Evolutionary conservation across 2,888 invertebrate genomes (phyloP).

Genomic region (Drosophila nr. medialis): DNA sequence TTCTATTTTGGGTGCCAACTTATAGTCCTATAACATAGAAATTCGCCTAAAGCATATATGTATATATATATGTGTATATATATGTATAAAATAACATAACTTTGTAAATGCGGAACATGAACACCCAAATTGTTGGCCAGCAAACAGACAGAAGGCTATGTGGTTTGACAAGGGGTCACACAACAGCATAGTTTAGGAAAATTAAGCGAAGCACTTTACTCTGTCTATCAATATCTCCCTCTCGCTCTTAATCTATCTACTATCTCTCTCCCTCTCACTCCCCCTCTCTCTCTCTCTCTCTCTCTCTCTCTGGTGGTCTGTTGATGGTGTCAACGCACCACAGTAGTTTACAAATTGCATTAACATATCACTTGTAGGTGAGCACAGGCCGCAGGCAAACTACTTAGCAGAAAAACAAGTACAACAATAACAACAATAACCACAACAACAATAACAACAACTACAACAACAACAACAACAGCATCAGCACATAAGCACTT

Average conservation of each 20-base stretch:
- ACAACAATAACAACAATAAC: slow-evolving; percentile 19
- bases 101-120: slow-evolving; percentile 63
- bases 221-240: slow-evolving; percentile 1
- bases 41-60: slow-evolving; percentile 24
- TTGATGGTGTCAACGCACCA: slow-evolving; percentile 27
- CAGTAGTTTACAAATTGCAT: slow-evolving; percentile 63
- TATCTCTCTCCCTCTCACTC: neutral
- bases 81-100: slow-evolving; percentile 56
- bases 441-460: slow-evolving; percentile 30
- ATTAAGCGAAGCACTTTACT: slow-evolving; percentile 33
- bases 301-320: neutral
- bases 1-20: slow-evolving; percentile 3
- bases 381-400: slow-evolving; percentile 5
- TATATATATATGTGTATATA: slow-evolving; percentile 48
- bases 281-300: too few relatives aligned
- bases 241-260: neutral
- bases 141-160: slow-evolving; percentile 13
- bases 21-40: slow-evolving; percentile 4
- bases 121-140: slow-evolving; percentile 27
- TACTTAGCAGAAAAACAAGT: slow-evolving; percentile 13
- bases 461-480: slow-evolving; percentile 17
- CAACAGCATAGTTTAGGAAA: slow-evolving; percentile 19
- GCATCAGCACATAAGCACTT: slow-evolving; percentile 55
- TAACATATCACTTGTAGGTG: slow-evolving; percentile 58
- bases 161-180: neutral